These are phyloP conservation scores for Littorina saxatilis DNA, from an alignment of 1,140 invertebrate genomes.

Conservation along the genomic window DNA sequence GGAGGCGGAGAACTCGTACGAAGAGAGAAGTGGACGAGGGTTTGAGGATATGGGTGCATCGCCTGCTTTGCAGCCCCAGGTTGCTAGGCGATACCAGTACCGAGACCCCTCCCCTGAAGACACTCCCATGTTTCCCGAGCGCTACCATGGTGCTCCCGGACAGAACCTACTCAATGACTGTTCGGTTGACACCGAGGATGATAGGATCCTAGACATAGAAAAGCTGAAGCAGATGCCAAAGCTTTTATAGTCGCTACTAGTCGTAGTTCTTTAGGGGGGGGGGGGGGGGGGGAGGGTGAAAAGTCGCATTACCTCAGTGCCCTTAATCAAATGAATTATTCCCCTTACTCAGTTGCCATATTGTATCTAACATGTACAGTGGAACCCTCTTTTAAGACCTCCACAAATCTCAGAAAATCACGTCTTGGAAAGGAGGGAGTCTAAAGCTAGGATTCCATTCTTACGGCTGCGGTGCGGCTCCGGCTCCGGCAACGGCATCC, in stretches of 20 bases:
- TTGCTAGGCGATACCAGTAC: not conserved
- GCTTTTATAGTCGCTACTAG: conserved; percentile 55
- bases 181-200: conserved; percentile 28
- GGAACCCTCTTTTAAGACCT: too few species aligned
- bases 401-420: too few species aligned
- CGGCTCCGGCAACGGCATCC: too few species aligned
- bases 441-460: too few species aligned
- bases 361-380: too few species aligned
- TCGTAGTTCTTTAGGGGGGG: too few species aligned
- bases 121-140: conserved; percentile 16
- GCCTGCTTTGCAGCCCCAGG: conserved; percentile 20
- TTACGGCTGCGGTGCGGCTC: too few species aligned
- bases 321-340: too few species aligned
- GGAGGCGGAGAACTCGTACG: not conserved
- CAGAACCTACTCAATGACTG: not conserved
- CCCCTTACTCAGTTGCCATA: too few species aligned
- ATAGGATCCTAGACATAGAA: conserved; percentile 60
- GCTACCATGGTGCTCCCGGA: not conserved
- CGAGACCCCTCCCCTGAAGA: conserved; percentile 18
- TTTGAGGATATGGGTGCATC: conserved; percentile 29
- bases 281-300: too few species aligned
- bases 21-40: not conserved
- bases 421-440: too few species aligned
- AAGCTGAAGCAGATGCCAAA: conserved; percentile 70
- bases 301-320: too few species aligned